Evolutionary conservation across 2,888 invertebrate genomes (phyloP), one percentile per base, ranked within the genome.

Genomic region (Suillia variegata): DNA sequence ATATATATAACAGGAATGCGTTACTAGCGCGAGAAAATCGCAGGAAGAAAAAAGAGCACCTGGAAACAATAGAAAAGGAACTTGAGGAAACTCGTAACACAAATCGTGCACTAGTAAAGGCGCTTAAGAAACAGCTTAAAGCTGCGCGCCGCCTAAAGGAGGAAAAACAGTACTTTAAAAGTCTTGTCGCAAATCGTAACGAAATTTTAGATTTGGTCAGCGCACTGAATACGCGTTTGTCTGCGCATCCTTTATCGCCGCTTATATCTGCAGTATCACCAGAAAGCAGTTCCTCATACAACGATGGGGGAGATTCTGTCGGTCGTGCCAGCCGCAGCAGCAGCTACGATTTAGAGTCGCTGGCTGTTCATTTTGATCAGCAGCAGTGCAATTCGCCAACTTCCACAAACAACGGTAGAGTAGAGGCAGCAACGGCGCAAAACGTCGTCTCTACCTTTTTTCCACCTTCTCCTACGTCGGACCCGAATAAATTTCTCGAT

Each of bases 1-100:
- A 80, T 58, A 73, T 80, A n/a, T 76, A 69, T 45, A 81, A 81
- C 65, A 67, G 84, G 64, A 88, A 88, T 74, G 88, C 88, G 0
- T 70, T 87, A 31, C 83, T 87, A 78, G 88, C 88, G 1, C 80
- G 88, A 2, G 86, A 87, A 70, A 88, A 88, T 71, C 83, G 88
- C 1, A 82, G 85, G 2, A 85, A 83, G 48, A 88, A 88, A 69
- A 88, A 88, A 71, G 82, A 84, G 31, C 85, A 88, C 67, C 67
- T 88, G 18, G 83, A 85, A 59, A 82, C 81, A 15, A 79, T 88
- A 15, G 88, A 88, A 70, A 81, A 77, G 24, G 83, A 85, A 63
- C 71, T 86, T 0, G 67, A 77, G 1, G 71, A 77, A 12, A 78
- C 84, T 26, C 83, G 82, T 45, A 70, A 70, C 8, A 83, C 84